Evolutionary conservation across 2,113 vertebrate species (phyloP).

Genomic region (Antigone vipio): DNA sequence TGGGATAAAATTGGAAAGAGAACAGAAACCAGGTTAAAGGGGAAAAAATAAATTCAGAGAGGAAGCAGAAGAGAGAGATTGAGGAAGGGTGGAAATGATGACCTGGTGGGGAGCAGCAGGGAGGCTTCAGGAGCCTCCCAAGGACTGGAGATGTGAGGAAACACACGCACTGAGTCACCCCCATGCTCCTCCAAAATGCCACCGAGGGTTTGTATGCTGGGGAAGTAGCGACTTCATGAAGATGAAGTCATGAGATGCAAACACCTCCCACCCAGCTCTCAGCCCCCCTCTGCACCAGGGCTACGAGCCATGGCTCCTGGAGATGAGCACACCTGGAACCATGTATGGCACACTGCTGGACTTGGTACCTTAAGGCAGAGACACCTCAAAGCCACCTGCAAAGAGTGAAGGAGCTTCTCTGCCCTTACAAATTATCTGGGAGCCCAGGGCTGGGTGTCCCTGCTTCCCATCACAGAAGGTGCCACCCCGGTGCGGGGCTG

Average conservation of each 20-base stretch:
- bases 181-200: neutral
- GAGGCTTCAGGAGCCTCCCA: neutral
- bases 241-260: neutral
- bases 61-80: neutral
- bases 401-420: neutral
- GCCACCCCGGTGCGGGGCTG: neutral
- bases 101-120: accelerated
- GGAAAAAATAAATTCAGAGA: neutral
- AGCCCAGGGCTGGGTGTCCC: neutral
- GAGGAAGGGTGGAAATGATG: neutral
- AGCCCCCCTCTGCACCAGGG: neutral
- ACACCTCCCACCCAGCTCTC: neutral
- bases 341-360: neutral
- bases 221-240: neutral
- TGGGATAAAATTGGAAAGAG: neutral
- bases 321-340: neutral
- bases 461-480: neutral
- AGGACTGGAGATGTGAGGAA: neutral
- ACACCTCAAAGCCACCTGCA: neutral
- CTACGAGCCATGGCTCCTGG: neutral
- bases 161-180: neutral
- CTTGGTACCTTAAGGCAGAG: neutral
- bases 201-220: neutral
- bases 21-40: constrained; percentile 30
- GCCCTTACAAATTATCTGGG: neutral